Evolutionary conservation across 2,797 vertebrate genomes (phyloP).

Genomic region (Eleutherodactylus coqui): DNA sequence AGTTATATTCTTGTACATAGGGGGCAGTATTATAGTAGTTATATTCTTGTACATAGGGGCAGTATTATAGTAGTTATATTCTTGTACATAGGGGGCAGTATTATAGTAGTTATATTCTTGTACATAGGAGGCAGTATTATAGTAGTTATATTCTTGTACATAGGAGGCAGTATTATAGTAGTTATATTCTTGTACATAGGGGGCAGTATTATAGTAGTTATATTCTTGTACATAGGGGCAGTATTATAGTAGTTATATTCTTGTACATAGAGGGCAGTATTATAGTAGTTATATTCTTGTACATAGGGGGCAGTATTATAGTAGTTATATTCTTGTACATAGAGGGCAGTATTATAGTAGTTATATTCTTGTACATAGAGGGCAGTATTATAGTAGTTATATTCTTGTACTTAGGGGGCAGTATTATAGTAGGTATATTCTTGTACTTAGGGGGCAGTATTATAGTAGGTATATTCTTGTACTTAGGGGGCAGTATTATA

Average conservation of each 20-base stretch:
- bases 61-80: too few relatives aligned
- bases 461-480: background rate
- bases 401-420: background rate
- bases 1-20: too few relatives aligned
- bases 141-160: background rate
- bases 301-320: background rate
- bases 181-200: background rate
- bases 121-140: background rate
- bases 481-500: background rate
- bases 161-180: background rate
- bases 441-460: background rate
- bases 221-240: background rate
- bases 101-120: background rate
- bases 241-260: slow-evolving; percentile 18
- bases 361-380: too few relatives aligned
- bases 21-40: too few relatives aligned
- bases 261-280: background rate
- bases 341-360: too few relatives aligned
- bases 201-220: slow-evolving; percentile 1
- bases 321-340: slow-evolving; percentile 9
- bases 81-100: too few relatives aligned
- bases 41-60: too few relatives aligned
- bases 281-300: slow-evolving; percentile 19
- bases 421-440: slow-evolving; percentile 1
- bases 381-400: slow-evolving; percentile 6